Evolutionary conservation across 2,113 vertebrate genomes (phyloP).

Genomic region (Capreolus pygargus): DNA sequence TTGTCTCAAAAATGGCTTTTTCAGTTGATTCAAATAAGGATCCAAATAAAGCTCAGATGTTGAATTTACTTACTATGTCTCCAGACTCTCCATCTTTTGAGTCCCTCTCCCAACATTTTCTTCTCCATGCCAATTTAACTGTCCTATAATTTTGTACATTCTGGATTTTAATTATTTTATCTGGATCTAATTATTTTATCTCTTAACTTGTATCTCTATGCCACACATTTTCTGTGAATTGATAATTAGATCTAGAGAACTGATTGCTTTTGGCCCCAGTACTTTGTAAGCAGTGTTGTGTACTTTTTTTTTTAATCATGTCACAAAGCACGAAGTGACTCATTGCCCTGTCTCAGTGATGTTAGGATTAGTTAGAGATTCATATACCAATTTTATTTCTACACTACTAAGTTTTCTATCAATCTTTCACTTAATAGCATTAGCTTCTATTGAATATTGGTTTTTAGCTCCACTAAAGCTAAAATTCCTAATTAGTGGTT

Average conservation of each 20-base stretch:
- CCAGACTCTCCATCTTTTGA: neutral
- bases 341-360: neutral
- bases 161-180: neutral
- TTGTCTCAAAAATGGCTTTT: neutral
- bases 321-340: neutral
- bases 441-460: neutral
- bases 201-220: neutral
- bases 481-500: conserved; percentile 9
- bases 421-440: neutral
- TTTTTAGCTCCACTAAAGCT: neutral
- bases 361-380: neutral
- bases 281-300: neutral
- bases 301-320: neutral
- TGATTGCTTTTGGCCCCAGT: neutral
- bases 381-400: neutral
- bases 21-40: neutral
- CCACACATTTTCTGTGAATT: neutral
- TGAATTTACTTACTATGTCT: neutral
- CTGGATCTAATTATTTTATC: neutral
- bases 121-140: neutral
- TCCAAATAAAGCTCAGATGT: neutral
- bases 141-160: neutral
- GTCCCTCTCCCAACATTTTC: neutral
- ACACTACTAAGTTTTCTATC: neutral
- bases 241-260: neutral